A percentile compares a stretch with the other conserved stretches of the same genome.
Conservation (phyloP, 2,888 invertebrate genomes). For the Latheticus oryzae region DNA sequence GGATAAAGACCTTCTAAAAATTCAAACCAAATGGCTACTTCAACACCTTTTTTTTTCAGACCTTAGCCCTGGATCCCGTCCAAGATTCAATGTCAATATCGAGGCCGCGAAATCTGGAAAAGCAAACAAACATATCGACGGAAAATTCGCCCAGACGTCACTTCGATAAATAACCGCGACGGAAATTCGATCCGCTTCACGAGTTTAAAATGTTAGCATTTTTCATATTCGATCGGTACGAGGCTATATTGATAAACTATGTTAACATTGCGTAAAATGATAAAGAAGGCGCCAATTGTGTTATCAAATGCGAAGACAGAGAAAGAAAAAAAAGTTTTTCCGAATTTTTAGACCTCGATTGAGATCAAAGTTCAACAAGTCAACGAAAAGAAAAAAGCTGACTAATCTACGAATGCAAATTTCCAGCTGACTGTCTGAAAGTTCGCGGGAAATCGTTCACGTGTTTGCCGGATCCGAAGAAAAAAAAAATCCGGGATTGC, state of each 20-base stretch:
- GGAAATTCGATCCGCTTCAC: constrained; percentile 8
- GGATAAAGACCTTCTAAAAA: constrained; percentile 26
- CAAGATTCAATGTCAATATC: constrained; percentile 43
- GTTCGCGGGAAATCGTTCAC: constrained; percentile 17
- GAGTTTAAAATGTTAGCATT: too few species aligned
- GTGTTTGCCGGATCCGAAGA: background rate
- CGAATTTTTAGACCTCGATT: constrained; percentile 19
- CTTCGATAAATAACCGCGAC: background rate
- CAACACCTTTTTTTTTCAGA: constrained; percentile 7
- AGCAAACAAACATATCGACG: background rate
- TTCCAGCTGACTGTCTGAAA: constrained; percentile 26
- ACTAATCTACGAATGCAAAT: constrained; percentile 22
- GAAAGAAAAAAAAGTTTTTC: constrained; percentile 15
- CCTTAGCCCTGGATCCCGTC: constrained; percentile 29
- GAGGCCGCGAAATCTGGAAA: constrained; percentile 23
- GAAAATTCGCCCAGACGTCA: constrained; percentile 2
- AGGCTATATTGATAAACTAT: constrained; percentile 2
- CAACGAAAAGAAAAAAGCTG: constrained; percentile 8
- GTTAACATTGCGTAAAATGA: constrained; percentile 37
- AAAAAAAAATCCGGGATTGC: constrained; percentile 8
- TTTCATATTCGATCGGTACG: too few species aligned
- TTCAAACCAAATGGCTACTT: background rate
- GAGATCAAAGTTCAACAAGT: constrained; percentile 13
- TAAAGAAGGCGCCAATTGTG: constrained; percentile 30
- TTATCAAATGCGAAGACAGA: too few species aligned